A percentile compares a stretch with the other conserved stretches of the same genome.
These are phyloP conservation scores for Triplophysa rosa DNA, from an alignment of 2,113 vertebrate genomes.

Conservation along the genomic window DNA sequence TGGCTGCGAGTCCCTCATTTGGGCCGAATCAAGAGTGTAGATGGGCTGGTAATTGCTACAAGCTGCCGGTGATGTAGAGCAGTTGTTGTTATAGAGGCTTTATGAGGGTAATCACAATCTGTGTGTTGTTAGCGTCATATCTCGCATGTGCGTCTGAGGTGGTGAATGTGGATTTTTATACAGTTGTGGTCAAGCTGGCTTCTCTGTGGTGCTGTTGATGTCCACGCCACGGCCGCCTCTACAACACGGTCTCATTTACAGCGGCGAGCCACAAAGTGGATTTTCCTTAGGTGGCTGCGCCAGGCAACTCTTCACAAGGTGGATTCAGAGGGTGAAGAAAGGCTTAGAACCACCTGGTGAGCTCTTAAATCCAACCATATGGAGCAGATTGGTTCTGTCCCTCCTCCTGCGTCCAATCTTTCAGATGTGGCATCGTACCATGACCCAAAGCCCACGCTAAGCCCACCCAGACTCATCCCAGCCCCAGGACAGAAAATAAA, in stretches of 20 bases:
- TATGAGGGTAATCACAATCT: slow-evolving; percentile 22
- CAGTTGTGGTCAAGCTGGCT: not conserved
- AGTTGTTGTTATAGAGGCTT: slow-evolving; percentile 33
- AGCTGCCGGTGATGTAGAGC: slow-evolving; percentile 6
- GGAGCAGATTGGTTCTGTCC: slow-evolving; percentile 7
- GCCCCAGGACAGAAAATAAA: slow-evolving; percentile 17
- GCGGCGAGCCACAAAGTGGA: slow-evolving; percentile 24
- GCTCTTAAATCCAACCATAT: slow-evolving; percentile 30
- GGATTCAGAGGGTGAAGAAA: slow-evolving; percentile 3
- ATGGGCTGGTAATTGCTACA: slow-evolving; percentile 38
- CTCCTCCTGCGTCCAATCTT: slow-evolving; percentile 5
- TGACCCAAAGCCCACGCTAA: slow-evolving; percentile 2
- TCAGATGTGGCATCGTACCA: slow-evolving; percentile 31
- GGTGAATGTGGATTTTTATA: not conserved
- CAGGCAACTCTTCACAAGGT: slow-evolving; percentile 18
- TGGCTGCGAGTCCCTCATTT: slow-evolving; percentile 58
- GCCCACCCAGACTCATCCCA: slow-evolving; percentile 12
- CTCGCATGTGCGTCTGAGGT: not conserved
- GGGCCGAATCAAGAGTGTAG: slow-evolving; percentile 58
- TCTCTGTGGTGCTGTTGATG: not conserved
- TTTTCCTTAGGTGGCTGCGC: slow-evolving; percentile 50
- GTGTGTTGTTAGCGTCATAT: not conserved
- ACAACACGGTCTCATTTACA: slow-evolving; percentile 35
- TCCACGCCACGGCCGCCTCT: slow-evolving; percentile 30
- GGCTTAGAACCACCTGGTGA: slow-evolving; percentile 15